A percentile compares a stretch with the other conserved stretches of the same genome.
These are phyloP conservation scores for Lutjanus campechanus DNA, from an alignment of 2,797 vertebrate genomes.

Conservation along the genomic window DNA sequence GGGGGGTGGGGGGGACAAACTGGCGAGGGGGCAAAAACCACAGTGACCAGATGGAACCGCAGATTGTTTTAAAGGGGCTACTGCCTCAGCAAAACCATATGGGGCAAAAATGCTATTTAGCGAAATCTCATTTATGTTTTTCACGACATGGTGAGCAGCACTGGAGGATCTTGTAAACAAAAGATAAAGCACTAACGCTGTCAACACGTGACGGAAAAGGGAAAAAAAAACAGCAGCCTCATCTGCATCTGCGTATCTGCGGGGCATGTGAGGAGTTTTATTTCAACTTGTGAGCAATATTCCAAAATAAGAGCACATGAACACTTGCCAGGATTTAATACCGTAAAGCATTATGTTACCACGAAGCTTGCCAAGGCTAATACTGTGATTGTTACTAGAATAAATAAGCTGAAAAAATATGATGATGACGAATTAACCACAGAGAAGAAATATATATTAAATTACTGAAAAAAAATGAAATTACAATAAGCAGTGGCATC, in stretches of 20 bases:
- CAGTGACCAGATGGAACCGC: slow-evolving; percentile 82
- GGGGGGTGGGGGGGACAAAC: slow-evolving; percentile 30
- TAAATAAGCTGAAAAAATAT: slow-evolving; percentile 56
- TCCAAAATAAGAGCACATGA: slow-evolving; percentile 54
- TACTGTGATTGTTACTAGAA: slow-evolving; percentile 62
- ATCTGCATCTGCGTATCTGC: slow-evolving; percentile 34
- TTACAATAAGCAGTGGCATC: slow-evolving; percentile 45
- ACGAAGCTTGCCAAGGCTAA: slow-evolving; percentile 62
- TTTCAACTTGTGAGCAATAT: slow-evolving; percentile 64
- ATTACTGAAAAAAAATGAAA: slow-evolving; percentile 54
- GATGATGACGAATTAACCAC: slow-evolving; percentile 73
- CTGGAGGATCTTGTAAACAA: slow-evolving; percentile 54
- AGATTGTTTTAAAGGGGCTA: slow-evolving; percentile 80
- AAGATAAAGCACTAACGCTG: slow-evolving; percentile 44
- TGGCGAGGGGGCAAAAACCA: slow-evolving; percentile 63
- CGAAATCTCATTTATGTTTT: slow-evolving; percentile 63
- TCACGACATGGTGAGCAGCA: slow-evolving; percentile 52
- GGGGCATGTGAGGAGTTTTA: slow-evolving; percentile 46
- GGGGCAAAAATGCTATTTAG: slow-evolving; percentile 69
- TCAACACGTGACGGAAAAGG: slow-evolving; percentile 21
- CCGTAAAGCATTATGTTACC: slow-evolving; percentile 62
- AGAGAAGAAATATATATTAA: slow-evolving; percentile 55
- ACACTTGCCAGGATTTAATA: slow-evolving; percentile 50
- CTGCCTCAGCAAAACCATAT: slow-evolving; percentile 78
- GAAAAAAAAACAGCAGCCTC: slow-evolving; percentile 21